A percentile compares a stretch with the other conserved stretches of the same genome.
These are phyloP conservation scores for Poeciliopsis infans DNA, from an alignment of 2,797 vertebrate species.

Conservation along the genomic window DNA sequence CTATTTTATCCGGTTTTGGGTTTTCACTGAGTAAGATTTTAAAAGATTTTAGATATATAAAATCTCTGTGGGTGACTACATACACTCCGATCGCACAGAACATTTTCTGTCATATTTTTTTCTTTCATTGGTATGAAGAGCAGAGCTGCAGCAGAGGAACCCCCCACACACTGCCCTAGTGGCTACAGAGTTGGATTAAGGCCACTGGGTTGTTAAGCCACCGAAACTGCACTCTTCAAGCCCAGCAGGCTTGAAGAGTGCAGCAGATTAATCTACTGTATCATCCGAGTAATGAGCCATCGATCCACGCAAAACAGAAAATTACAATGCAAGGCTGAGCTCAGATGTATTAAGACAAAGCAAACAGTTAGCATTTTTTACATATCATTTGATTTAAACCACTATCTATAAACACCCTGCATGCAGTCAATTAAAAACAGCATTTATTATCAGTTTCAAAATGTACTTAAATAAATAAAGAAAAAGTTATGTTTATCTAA, in stretches of 20 bases:
- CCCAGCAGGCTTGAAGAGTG: too few relatives aligned
- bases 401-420: not conserved
- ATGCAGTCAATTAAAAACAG: not conserved
- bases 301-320: conserved; percentile 20
- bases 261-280: conserved; percentile 62
- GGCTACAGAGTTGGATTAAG: conserved; percentile 72
- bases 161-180: conserved; percentile 11
- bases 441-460: not conserved
- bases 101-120: conserved; percentile 8
- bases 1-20: not conserved
- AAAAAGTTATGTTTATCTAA: not conserved
- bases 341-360: conserved; percentile 10
- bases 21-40: not conserved
- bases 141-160: conserved; percentile 43
- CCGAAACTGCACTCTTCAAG: conserved; percentile 53
- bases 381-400: conserved; percentile 2
- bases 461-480: not conserved
- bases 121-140: conserved; percentile 14
- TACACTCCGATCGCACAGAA: not conserved
- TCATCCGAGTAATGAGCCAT: conserved; percentile 40
- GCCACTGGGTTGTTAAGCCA: conserved; percentile 77
- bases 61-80: not conserved
- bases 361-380: conserved; percentile 7
- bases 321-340: conserved; percentile 1
- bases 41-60: too few relatives aligned